A percentile compares a stretch with the other conserved stretches of the same genome.
phyloP scores from a whole-genome alignment of 1,140 invertebrate species.

The Sinella curviseta region DNA sequence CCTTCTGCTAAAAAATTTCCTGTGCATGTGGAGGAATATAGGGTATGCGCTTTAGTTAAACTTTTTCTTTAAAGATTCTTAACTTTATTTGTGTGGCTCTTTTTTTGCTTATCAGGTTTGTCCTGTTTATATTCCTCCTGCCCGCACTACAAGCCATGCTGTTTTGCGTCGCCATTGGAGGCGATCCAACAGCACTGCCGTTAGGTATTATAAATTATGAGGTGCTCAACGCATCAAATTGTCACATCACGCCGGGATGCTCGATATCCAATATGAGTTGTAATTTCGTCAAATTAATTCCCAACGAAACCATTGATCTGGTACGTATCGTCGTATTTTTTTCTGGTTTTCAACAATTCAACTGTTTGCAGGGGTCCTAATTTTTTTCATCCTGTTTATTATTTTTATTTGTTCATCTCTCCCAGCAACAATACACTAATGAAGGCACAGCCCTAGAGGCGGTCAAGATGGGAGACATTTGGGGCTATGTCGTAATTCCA shows the following conservation, averaged over 20 bases:
- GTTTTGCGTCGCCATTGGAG: conserved; percentile 90
- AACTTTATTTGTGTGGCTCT: background rate
- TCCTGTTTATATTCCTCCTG: conserved; percentile 87
- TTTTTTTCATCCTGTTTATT: too few species aligned
- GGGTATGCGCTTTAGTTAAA: conserved; percentile 63
- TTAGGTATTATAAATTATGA: conserved; percentile 85
- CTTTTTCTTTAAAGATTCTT: background rate
- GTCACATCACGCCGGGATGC: conserved; percentile 62
- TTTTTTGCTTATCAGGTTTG: conserved; percentile 64
- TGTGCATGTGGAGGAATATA: conserved; percentile 89
- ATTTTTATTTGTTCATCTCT: too few species aligned
- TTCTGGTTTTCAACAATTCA: conserved; percentile 59
- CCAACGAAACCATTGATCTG: conserved; percentile 50
- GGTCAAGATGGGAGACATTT: conserved; percentile 73
- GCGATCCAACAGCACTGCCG: conserved; percentile 79
- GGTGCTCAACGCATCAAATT: conserved; percentile 60
- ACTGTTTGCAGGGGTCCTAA: too few species aligned
- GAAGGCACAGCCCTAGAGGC: conserved; percentile 67
- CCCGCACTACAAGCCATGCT: conserved; percentile 92
- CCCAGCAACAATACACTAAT: too few species aligned
- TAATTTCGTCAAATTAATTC: conserved; percentile 70
- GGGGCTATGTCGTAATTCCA: conserved; percentile 82
- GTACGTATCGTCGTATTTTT: conserved; percentile 19
- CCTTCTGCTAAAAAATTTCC: conserved; percentile 86
- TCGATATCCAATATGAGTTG: conserved; percentile 71